phyloP scores from a whole-genome alignment of 2,888 invertebrate genomes.

The Dorcus hopei region DNA sequence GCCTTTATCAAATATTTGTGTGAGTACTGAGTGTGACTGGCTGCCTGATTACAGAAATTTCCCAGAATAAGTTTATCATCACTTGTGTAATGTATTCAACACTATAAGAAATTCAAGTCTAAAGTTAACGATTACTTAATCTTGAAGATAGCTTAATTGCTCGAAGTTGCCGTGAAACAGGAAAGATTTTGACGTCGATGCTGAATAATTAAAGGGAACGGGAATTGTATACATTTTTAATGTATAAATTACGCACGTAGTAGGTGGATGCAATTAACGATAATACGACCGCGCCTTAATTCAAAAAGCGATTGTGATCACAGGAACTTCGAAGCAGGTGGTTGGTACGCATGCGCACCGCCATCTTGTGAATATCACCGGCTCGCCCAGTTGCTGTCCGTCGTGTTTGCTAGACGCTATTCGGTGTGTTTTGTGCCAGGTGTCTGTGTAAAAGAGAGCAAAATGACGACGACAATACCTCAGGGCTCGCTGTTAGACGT shows the following conservation, averaged over 20 bases:
- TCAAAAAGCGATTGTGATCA: constrained; percentile 10
- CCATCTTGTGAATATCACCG: constrained; percentile 44
- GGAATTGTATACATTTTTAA: too few relatives aligned
- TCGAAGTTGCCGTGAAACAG: not conserved
- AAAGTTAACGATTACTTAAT: too few relatives aligned
- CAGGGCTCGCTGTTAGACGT: constrained; percentile 94
- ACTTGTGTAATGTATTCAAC: too few relatives aligned
- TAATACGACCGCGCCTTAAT: constrained; percentile 17
- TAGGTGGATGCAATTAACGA: too few relatives aligned
- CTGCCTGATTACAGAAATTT: too few relatives aligned
- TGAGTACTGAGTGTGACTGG: too few relatives aligned
- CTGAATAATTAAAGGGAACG: too few relatives aligned
- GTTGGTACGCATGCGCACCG: constrained; percentile 41
- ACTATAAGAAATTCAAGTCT: too few relatives aligned
- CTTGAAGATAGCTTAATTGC: not conserved
- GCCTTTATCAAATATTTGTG: too few relatives aligned
- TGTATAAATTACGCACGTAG: too few relatives aligned
- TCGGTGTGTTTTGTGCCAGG: constrained; percentile 25
- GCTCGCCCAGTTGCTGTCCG: constrained; percentile 47
- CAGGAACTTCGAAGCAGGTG: constrained; percentile 37
- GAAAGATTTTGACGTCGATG: not conserved
- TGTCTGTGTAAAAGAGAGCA: constrained; percentile 14
- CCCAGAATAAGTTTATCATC: too few relatives aligned
- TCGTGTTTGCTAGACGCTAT: constrained; percentile 25
- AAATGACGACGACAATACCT: constrained; percentile 85